These are phyloP conservation scores for Caenorhabditis sp. DNA, from an alignment of 2,888 invertebrate genomes.

Conservation along the genomic window DNA sequence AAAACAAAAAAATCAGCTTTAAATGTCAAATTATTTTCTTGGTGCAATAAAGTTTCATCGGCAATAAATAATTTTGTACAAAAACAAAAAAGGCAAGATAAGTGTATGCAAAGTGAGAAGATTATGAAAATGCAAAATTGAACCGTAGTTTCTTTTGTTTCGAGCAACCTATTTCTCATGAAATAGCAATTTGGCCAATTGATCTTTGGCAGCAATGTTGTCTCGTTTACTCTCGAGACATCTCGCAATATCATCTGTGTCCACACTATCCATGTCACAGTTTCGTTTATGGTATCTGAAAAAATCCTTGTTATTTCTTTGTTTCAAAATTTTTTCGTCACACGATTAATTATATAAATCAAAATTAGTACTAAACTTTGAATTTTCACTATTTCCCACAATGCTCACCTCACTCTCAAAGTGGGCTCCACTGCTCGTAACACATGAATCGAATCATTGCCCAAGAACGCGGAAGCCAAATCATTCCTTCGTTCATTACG, in stretches of 20 bases:
- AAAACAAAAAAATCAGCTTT: no score
- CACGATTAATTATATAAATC: no score
- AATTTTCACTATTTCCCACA: background rate
- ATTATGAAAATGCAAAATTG: conserved; percentile 10
- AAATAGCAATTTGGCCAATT: conserved; percentile 53
- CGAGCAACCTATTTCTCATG: conserved; percentile 1
- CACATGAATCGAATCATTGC: conserved; percentile 61
- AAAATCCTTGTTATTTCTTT: background rate
- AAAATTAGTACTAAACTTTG: background rate
- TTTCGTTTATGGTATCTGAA: conserved; percentile 58
- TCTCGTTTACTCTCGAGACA: conserved; percentile 60
- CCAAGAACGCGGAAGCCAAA: conserved; percentile 61
- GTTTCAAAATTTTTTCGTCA: background rate
- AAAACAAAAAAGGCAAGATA: no score
- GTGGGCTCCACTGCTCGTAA: conserved; percentile 67
- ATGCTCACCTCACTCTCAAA: conserved; percentile 55
- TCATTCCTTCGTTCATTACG: conserved; percentile 50
- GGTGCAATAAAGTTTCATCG: no score
- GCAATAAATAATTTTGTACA: no score
- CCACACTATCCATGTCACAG: conserved; percentile 56
- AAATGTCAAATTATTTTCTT: no score
- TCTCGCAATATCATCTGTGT: conserved; percentile 57
- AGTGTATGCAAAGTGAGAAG: background rate
- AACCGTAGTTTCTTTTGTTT: background rate
- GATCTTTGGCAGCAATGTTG: conserved; percentile 66